Evolutionary conservation across 2,888 invertebrate species (phyloP), one percentile per base, ranked within the genome.

Genomic region (Hypomecis punctinalis): DNA sequence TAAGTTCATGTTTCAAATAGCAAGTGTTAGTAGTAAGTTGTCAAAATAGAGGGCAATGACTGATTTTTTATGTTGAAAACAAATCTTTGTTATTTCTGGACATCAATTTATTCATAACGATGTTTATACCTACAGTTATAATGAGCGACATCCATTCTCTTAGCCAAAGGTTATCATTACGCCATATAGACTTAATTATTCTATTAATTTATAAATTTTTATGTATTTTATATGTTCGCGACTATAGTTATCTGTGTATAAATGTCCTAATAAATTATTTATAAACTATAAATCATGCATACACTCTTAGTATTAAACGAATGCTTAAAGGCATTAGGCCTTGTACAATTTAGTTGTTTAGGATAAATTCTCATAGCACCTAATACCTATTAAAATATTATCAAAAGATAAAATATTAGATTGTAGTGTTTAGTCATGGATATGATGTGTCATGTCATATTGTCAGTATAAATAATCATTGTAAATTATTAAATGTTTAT

Each of bases 401-500:
- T 88, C 89, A 89, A 89, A 88, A 89, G 88, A 90, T 92, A 92
- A 91, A 52, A 83, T 83, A 82, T 82, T 91, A 91, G 91, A 79
- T 69, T 74, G 90, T 92, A 92, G 91, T 75, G 76, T 59, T 88
- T 91, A 92, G 91, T 86, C 89, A 90, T 86, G 84, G 87, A 87
- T 89, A 92, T 90, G 90, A 92, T 87, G 88, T 90, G 86, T 90
- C 91, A 89, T 88, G 89, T 92, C 92, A 91, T 64, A 73, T 68
- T 91, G 90, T 92, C 91, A 89, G 84, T 92, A 92, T 92, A 92
- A 92, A 91, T 91, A 91, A 90, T 91, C 93, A 91, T 87, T 93
- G 93, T 93, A 93, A 91, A 93, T 93, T 93, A 93, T 92, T 93
- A 93, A 93, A 93, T 93, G 93, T 93, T 93, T 92, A 93, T 93